Evolutionary conservation across 2,113 vertebrate species (phyloP).

Genomic region (Callipepla californica): DNA sequence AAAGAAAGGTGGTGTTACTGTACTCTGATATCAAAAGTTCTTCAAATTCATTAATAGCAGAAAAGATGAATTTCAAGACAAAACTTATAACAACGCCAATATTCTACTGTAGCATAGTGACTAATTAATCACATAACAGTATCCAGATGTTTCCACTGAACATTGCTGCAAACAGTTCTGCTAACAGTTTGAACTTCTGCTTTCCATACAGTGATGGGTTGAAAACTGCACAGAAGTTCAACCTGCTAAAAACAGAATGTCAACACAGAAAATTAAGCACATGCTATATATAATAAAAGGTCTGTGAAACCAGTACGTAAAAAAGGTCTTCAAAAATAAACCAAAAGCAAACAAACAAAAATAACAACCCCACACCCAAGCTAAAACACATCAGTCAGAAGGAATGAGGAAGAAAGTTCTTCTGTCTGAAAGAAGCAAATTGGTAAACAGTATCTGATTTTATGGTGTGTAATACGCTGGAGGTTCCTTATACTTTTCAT

Average conservation of each 20-base stretch:
- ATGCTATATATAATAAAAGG: background rate
- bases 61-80: background rate
- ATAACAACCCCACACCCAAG: background rate
- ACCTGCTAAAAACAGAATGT: conserved; percentile 5
- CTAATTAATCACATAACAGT: background rate
- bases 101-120: background rate
- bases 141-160: background rate
- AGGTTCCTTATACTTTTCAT: background rate
- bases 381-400: background rate
- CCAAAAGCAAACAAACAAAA: background rate
- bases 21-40: background rate
- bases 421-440: conserved; percentile 43
- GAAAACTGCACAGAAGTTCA: conserved; percentile 8
- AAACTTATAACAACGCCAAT: background rate
- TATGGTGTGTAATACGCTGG: background rate
- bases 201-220: background rate
- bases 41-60: background rate
- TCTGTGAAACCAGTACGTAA: background rate
- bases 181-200: background rate
- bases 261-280: background rate
- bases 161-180: background rate
- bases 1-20: background rate
- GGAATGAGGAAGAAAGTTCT: background rate
- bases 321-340: background rate
- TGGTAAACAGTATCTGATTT: background rate